Conservation (phyloP, 23 tunicate genomes). For the Clavelina lepadiformis region DNA sequence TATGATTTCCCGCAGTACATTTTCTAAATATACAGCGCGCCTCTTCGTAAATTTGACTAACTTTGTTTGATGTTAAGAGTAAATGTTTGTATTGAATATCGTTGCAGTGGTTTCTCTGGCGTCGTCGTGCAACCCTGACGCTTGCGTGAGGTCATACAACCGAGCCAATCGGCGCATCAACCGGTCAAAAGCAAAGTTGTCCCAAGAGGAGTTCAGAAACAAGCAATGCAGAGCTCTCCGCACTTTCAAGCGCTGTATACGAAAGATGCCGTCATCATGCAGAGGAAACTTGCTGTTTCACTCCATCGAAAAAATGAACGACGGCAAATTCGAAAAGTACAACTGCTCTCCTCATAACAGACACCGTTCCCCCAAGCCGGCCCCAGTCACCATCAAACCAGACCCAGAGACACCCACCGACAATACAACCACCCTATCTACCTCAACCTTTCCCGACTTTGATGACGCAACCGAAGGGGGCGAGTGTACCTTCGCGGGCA, state of each 20-base stretch:
- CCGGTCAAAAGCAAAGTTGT: slow-evolving; percentile 1
- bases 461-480: slow-evolving; percentile 6
- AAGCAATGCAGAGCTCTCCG: slow-evolving; percentile 17
- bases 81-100: too few species aligned
- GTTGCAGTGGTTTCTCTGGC: too few species aligned
- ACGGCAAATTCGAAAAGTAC: slow-evolving; percentile 2
- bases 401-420: neutral
- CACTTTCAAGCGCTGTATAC: slow-evolving; percentile 30
- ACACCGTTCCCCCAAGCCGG: neutral
- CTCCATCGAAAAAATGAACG: slow-evolving; percentile 37
- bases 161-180: slow-evolving; percentile 5
- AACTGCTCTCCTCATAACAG: slow-evolving; percentile 8
- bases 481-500: slow-evolving; percentile 50
- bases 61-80: too few species aligned
- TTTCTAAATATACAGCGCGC: too few species aligned
- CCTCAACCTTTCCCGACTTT: neutral
- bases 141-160: slow-evolving; percentile 2
- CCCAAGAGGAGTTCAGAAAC: neutral
- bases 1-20: too few species aligned
- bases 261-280: slow-evolving; percentile 9
- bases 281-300: slow-evolving; percentile 53
- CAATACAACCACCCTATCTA: neutral
- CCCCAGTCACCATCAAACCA: slow-evolving; percentile 1
- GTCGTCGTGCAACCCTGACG: slow-evolving; percentile 8
- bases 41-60: too few species aligned